phyloP scores from a whole-genome alignment of 2,113 vertebrate species.

The Tragelaphus strepsiceros region DNA sequence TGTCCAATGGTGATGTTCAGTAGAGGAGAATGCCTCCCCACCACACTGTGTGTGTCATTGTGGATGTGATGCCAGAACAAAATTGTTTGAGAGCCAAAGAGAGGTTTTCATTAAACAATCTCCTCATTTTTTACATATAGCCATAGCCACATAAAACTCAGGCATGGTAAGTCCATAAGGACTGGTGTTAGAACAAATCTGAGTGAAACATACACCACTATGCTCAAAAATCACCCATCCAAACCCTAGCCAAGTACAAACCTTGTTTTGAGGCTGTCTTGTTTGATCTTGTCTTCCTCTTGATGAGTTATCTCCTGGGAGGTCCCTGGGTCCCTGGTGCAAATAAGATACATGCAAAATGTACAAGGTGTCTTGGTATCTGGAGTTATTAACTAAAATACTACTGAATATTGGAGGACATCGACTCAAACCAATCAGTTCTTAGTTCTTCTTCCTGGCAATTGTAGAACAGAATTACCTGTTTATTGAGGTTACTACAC shows the following conservation, averaged over 20 bases:
- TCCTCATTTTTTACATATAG: neutral
- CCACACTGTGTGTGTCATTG: accelerated
- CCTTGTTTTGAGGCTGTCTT: neutral
- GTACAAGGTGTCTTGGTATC: neutral
- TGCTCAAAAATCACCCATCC: neutral
- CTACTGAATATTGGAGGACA: neutral
- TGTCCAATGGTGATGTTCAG: neutral
- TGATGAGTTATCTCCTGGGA: neutral
- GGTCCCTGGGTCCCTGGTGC: neutral
- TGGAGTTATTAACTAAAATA: neutral
- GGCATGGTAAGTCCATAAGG: neutral
- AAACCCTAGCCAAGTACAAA: neutral
- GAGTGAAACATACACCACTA: neutral
- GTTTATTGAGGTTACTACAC: neutral
- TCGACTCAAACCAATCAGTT: neutral
- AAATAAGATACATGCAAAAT: neutral
- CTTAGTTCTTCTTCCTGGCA: neutral
- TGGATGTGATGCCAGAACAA: neutral
- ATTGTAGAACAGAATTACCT: neutral
- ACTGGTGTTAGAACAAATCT: neutral
- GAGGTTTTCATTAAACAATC: neutral
- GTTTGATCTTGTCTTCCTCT: neutral
- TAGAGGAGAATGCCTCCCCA: neutral
- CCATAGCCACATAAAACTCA: neutral
- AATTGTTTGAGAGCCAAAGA: neutral